Conservation (phyloP, 2,888 invertebrate genomes). For the Pandemis corylana region DNA sequence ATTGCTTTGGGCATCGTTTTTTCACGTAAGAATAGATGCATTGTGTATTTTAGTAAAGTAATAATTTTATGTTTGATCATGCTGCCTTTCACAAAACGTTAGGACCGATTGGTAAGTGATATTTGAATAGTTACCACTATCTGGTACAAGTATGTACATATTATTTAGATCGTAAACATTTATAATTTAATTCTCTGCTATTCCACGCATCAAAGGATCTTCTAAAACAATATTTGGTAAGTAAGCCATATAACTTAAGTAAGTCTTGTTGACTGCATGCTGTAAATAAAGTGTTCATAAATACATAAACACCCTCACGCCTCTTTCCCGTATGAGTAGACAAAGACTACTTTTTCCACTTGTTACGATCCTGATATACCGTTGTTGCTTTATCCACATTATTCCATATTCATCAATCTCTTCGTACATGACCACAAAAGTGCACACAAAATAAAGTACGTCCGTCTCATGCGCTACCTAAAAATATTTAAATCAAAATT, state of each 20-base stretch:
- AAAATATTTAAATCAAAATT: neutral
- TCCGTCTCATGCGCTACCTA: neutral
- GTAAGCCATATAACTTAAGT: constrained; percentile 47
- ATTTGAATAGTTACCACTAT: constrained; percentile 1
- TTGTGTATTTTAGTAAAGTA: neutral
- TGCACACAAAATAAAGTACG: neutral
- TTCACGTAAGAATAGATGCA: too few species aligned
- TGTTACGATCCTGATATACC: too few species aligned
- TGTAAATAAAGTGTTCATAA: neutral
- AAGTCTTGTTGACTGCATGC: neutral
- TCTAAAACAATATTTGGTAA: constrained; percentile 70
- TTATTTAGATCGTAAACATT: neutral
- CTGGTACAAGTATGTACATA: neutral
- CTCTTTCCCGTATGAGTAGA: too few species aligned
- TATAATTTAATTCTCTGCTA: constrained; percentile 45
- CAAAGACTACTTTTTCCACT: too few species aligned
- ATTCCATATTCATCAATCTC: too few species aligned
- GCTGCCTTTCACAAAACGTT: constrained; percentile 21
- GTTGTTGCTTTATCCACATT: too few species aligned
- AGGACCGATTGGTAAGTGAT: constrained; percentile 78
- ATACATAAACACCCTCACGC: too few species aligned
- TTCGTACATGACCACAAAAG: neutral
- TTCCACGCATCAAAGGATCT: constrained; percentile 80
- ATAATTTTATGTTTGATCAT: neutral
- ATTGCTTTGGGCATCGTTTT: too few species aligned